Evolutionary conservation across 2,113 vertebrate genomes (phyloP).

Genomic region (Seriola aureovittata): DNA sequence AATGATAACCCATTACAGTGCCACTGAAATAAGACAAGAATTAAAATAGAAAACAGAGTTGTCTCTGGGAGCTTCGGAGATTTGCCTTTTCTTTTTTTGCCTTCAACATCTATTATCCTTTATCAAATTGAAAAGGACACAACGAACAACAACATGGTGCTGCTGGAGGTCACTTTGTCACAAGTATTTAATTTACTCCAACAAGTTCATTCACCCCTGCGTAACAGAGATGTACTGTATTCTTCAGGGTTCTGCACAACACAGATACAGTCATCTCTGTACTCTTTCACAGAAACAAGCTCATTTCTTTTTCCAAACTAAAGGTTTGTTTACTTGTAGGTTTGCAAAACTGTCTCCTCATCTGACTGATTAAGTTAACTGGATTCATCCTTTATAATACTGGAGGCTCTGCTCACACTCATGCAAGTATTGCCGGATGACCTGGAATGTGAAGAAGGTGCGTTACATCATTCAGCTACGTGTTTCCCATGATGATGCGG

Average conservation of each 20-base stretch:
- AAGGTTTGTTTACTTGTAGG: too few species aligned
- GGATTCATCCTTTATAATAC: neutral
- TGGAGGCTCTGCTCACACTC: neutral
- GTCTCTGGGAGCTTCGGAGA: neutral
- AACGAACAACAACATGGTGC: neutral
- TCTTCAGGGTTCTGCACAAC: too few species aligned
- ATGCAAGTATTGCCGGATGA: neutral
- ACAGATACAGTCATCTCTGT: too few species aligned
- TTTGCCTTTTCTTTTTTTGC: neutral
- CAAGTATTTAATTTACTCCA: neutral
- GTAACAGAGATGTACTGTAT: too few species aligned
- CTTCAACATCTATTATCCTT: neutral
- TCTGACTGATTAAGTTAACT: neutral
- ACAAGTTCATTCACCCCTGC: neutral
- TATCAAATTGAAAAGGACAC: neutral
- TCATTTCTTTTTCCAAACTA: too few species aligned
- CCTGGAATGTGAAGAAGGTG: neutral
- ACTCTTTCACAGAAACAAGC: too few species aligned
- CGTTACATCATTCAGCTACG: neutral
- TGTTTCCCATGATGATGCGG: neutral
- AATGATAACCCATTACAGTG: constrained; percentile 15
- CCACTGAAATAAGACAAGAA: neutral
- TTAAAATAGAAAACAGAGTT: neutral
- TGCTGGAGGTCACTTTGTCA: constrained; percentile 10
- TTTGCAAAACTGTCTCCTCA: neutral